Conservation (phyloP, 2,113 vertebrate genomes). For the Synchiropus splendidus region DNA sequence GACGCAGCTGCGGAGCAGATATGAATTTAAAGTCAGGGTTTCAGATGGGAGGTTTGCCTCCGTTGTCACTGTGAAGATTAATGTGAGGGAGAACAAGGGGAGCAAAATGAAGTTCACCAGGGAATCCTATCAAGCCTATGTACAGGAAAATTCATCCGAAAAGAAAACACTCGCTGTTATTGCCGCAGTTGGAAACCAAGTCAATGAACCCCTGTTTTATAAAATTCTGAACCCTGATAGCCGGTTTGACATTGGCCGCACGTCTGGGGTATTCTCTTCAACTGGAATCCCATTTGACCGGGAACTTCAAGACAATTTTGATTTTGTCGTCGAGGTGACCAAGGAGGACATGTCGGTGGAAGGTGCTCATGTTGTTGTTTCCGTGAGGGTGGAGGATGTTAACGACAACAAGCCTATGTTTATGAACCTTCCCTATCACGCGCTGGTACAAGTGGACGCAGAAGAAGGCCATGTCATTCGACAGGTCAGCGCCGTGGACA, state of each 20-base stretch:
- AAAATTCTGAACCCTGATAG: conserved; percentile 87
- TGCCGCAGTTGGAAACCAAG: conserved; percentile 78
- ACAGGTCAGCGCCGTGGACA: conserved; percentile 80
- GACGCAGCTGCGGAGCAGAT: conserved; percentile 87
- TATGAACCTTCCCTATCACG: conserved; percentile 89
- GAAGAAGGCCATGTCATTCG: conserved; percentile 77
- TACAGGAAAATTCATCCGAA: conserved; percentile 83
- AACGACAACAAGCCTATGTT: conserved; percentile 91
- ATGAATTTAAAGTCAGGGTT: conserved; percentile 81
- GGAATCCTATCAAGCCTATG: conserved; percentile 73
- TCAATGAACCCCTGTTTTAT: conserved; percentile 90
- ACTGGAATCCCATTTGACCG: conserved; percentile 88
- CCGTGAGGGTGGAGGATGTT: conserved; percentile 77
- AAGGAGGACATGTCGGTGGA: conserved; percentile 70
- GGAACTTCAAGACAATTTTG: conserved; percentile 77
- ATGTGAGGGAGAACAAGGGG: conserved; percentile 83
- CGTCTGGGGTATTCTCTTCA: conserved; percentile 86
- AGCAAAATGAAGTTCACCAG: conserved; percentile 84
- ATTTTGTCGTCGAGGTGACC: conserved; percentile 85
- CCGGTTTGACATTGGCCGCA: conserved; percentile 84
- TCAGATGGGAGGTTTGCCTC: conserved; percentile 86
- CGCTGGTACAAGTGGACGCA: conserved; percentile 80
- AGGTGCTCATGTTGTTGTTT: conserved; percentile 78
- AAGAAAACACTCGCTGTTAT: conserved; percentile 79
- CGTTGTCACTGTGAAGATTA: conserved; percentile 80